A percentile compares a stretch with the other conserved stretches of the same genome.
phyloP scores from a whole-genome alignment of 1,140 invertebrate species.

The Panagrolaimus sp. region DNA sequence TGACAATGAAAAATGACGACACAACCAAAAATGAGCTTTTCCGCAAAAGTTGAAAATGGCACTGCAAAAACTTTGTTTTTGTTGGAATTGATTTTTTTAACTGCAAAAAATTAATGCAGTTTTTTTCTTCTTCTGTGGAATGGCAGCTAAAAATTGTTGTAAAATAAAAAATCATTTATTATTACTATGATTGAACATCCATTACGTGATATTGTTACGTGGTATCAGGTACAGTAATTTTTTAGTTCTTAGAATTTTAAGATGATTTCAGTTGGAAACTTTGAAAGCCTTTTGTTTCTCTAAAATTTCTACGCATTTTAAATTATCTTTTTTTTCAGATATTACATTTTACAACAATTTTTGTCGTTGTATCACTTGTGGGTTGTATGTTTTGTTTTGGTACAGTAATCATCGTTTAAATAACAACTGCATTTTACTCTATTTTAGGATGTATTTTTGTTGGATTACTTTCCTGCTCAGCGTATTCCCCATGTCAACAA shows the following conservation, averaged over 20 bases:
- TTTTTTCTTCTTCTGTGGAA: too few species aligned
- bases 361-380: not conserved
- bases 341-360: conserved; percentile 2
- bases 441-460: conserved; percentile 7
- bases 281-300: too few species aligned
- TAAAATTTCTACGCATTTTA: not conserved
- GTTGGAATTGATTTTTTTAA: not conserved
- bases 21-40: too few species aligned
- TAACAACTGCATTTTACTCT: too few species aligned
- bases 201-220: not conserved
- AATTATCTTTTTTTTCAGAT: conserved; percentile 8
- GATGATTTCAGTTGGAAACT: too few species aligned
- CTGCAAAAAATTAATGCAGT: not conserved
- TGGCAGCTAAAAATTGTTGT: not conserved
- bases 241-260: too few species aligned
- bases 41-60: not conserved
- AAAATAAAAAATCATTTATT: too few species aligned
- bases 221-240: conserved; percentile 14
- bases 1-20: too few species aligned
- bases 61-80: not conserved
- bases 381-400: not conserved
- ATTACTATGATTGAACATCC: not conserved
- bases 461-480: not conserved
- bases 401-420: too few species aligned
- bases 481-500: conserved; percentile 5